These are phyloP conservation scores for Eueremaeus valkanovi DNA, from an alignment of 2,888 invertebrate species.

Conservation along the genomic window DNA sequence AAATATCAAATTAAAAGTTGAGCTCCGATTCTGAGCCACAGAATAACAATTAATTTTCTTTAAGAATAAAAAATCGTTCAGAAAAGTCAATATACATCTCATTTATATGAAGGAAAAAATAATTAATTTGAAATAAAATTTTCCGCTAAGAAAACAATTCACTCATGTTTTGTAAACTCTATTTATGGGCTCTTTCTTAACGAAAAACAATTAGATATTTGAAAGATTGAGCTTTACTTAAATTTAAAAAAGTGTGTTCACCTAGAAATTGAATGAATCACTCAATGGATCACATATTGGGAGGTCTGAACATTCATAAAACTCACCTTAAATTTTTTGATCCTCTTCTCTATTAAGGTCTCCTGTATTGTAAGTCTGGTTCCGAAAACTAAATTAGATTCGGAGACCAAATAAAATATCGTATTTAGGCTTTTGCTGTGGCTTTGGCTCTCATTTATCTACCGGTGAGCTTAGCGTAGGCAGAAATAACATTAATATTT, in stretches of 20 bases:
- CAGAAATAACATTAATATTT: constrained; percentile 20
- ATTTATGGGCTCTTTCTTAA: background rate
- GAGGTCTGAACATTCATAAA: constrained; percentile 29
- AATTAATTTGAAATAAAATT: background rate
- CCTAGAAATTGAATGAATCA: no score
- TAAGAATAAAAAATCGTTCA: background rate
- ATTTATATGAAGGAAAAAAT: background rate
- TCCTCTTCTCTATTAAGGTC: background rate
- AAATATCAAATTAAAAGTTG: no score
- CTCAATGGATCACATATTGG: constrained; percentile 22
- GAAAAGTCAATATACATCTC: background rate
- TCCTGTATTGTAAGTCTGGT: background rate
- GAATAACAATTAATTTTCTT: no score
- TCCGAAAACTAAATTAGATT: background rate
- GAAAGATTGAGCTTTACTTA: background rate
- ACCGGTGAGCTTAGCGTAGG: background rate
- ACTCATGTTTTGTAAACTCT: no score
- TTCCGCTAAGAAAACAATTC: background rate
- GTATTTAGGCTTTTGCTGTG: background rate
- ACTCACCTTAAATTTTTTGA: background rate
- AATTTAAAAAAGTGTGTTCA: background rate
- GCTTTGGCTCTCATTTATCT: background rate
- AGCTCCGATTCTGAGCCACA: no score
- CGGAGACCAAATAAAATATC: constrained; percentile 11
- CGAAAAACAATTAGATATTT: constrained; percentile 1